Evolutionary conservation across 2,888 invertebrate species (phyloP).

Genomic region (Ichneumoninae sp.): DNA sequence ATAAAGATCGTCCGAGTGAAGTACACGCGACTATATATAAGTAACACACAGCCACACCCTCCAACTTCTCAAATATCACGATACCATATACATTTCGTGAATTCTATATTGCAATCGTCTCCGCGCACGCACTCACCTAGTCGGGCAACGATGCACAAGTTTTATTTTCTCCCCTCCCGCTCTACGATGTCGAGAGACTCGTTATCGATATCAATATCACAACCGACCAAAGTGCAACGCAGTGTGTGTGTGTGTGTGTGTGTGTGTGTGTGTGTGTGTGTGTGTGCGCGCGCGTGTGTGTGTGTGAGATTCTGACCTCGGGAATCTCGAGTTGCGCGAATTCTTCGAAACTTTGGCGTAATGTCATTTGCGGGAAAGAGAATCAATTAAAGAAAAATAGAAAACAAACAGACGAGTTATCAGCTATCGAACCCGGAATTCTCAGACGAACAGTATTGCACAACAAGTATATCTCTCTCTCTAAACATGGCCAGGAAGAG

Average conservation of each 20-base stretch:
- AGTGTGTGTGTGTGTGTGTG: neutral
- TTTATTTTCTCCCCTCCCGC: neutral
- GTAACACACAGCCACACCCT: conserved; percentile 60
- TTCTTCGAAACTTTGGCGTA: neutral
- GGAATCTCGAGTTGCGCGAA: neutral
- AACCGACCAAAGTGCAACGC: conserved; percentile 11
- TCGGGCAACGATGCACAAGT: conserved; percentile 21
- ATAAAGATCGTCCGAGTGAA: conserved; percentile 41
- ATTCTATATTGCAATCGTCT: conserved; percentile 28
- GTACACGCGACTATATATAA: neutral
- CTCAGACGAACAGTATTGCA: conserved; percentile 5
- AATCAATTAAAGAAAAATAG: neutral
- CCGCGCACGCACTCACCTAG: conserved; percentile 48
- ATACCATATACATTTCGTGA: conserved; percentile 52
- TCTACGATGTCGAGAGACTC: neutral
- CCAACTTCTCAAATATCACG: conserved; percentile 60
- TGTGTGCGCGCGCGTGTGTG: neutral
- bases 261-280: neutral
- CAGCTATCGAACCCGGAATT: neutral
- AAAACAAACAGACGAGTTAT: neutral
- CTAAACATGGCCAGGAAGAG: conserved; percentile 43
- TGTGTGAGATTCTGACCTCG: neutral
- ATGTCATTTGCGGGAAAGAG: neutral
- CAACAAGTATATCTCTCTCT: conserved; percentile 19
- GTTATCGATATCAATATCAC: conserved; percentile 9